phyloP scores from a whole-genome alignment of 2,888 invertebrate species.

The Apeira syringaria region DNA sequence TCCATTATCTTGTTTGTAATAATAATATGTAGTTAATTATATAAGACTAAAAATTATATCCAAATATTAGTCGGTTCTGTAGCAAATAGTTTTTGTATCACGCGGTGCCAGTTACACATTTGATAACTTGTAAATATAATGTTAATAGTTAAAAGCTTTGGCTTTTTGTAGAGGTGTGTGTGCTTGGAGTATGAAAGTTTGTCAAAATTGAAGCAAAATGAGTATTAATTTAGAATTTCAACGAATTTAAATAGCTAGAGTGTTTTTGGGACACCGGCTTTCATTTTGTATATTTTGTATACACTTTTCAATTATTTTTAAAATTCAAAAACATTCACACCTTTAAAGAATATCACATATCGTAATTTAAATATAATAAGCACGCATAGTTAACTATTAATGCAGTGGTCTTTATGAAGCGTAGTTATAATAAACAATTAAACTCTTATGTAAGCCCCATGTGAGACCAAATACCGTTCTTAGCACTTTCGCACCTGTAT shows the following conservation, averaged over 20 bases:
- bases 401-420: constrained; percentile 1
- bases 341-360: constrained; percentile 2
- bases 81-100: constrained; percentile 39
- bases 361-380: not conserved
- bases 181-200: constrained; percentile 26
- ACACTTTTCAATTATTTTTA: not conserved
- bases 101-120: constrained; percentile 42
- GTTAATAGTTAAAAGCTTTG: constrained; percentile 30
- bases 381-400: not conserved
- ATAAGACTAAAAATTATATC: constrained; percentile 52
- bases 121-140: constrained; percentile 27
- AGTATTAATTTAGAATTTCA: constrained; percentile 13
- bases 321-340: not conserved
- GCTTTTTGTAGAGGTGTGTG: constrained; percentile 33
- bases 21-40: constrained; percentile 40
- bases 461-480: no score
- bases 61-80: constrained; percentile 68
- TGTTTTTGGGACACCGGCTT: not conserved
- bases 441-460: no score
- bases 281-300: not conserved
- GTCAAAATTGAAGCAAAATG: constrained; percentile 16
- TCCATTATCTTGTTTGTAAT: constrained; percentile 66
- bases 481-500: no score
- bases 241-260: constrained; percentile 6
- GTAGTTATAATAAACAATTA: no score